Evolutionary conservation across 2,113 vertebrate genomes (phyloP), one percentile per base, ranked within the genome.

Genomic region (Ramphastos sulfuratus): DNA sequence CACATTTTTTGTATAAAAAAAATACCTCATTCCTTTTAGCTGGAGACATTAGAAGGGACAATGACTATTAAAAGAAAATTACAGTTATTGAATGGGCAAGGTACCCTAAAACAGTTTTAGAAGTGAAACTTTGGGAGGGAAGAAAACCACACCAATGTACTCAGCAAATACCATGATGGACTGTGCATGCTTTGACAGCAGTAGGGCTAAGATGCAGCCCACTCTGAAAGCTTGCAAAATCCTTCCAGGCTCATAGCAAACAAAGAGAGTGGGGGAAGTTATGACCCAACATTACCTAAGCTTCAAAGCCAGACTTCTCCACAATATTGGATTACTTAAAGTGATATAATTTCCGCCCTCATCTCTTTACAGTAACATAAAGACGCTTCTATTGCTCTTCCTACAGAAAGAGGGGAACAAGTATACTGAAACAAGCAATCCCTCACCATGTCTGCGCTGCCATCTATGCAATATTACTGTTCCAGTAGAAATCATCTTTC

Each of bases 51-150:
- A 64, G 33, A 58, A 66, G 12, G n/a, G 46, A 48, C 60, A 35
- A 81, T 0, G 2, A 25, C 10, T 5, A 14, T 27, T 33, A 1
- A 7, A 54, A 42, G 54, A 56, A 28, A 19, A 37, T 30, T 15
- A 9, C 20, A 31, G 23, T 37, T 37, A 30, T 20, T 30, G 71
- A 48, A 60, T 5, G 6, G 8, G 13, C 13, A 79, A 37, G 7
- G 30, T 37, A 15, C 11, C 14, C 46, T 25, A 75, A 60, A 76
- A 5, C 19, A 64, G 31, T 15, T 76, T 50, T 44, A 55, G 50
- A 71, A 56, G 65, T 1, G 1, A 42, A 50, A 39, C 52, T 15
- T 46, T 33, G 17, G 4, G 7, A 7, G 5, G 3, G 6, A 15
- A 7, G 15, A 42, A 33, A 12, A 13, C 9, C 20, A 33, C 30